Base-by-base conservation (phyloP, 2,113 vertebrate genomes). In the Pituophis catenifer region DNA sequence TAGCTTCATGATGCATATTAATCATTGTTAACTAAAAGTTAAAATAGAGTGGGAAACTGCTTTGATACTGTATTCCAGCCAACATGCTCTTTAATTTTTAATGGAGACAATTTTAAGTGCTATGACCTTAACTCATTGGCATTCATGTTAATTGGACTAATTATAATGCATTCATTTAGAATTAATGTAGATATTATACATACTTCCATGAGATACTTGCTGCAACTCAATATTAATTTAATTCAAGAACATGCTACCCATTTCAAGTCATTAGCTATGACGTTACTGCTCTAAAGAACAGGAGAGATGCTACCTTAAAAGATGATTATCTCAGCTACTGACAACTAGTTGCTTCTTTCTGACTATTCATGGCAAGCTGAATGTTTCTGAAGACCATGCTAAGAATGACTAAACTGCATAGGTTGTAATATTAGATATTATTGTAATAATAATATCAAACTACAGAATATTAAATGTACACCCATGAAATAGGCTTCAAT, bases 151-250 rank as follows among this genome's bases (percentile, higher is more conserved):
- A 93, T 86, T 94, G 9, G 33, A 86, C 5, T 94, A 95, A 86
- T 90, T 65, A 85, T 75, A 95, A 95, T 29, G 13, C 94, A 96
- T 94, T 94, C 0, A 92, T 90, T 95, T 94, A 8, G 91, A 96
- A 95, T 96, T 95, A 95, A 93, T 96, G 88, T 96, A 54, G 19
- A 90, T 58, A 23, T 90, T 93, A 96, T 24, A 54, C 10, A 85
- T 38, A 91, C 10, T 94, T 88, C 92, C 26, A 13, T 91, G 93
- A 93, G 21, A 94, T 70, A 75, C 93, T 52, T 55, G 88, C 0
- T 94, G 33, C 5, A 95, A 95, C 53, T 93, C 38, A 96, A 89
- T 59, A n/a, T 86, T 95, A 96, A 95, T 95, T 96, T 94, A 93
- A 95, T 93, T 95, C 33, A 94, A 96, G 91, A 91, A 95, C 59